Evolutionary conservation across 2,888 invertebrate species (phyloP).

Genomic region (Cotesia congregata): DNA sequence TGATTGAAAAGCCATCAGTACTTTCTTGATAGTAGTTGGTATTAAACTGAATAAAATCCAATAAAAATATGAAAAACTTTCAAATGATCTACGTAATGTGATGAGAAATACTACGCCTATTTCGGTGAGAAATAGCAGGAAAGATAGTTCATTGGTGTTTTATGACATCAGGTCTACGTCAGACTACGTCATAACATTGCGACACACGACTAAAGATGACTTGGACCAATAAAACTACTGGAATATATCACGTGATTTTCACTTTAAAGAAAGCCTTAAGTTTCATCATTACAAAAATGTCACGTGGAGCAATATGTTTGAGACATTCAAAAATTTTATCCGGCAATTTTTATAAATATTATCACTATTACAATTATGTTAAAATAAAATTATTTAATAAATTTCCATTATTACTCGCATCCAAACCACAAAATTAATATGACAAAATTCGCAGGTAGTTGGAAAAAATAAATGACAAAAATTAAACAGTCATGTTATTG

Average conservation of each 20-base stretch:
- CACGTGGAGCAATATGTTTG: background rate
- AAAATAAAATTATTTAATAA: no score
- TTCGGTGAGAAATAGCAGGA: background rate
- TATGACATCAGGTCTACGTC: background rate
- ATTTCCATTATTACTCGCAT: no score
- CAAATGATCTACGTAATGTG: background rate
- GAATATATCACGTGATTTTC: background rate
- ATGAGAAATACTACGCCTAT: background rate
- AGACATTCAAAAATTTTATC: no score
- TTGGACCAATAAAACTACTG: background rate
- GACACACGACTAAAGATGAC: background rate
- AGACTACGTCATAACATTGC: background rate
- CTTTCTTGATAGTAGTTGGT: background rate
- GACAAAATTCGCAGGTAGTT: no score
- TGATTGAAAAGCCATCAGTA: constrained; percentile 72
- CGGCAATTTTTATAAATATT: no score
- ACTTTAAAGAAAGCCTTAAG: background rate
- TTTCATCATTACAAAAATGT: background rate
- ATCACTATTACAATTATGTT: no score
- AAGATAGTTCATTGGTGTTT: background rate
- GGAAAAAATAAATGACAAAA: no score
- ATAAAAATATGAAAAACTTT: background rate
- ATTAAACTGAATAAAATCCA: background rate
- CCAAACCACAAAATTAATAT: no score
- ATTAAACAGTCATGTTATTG: no score